These are phyloP conservation scores for Epinotia demarniana DNA, from an alignment of 2,888 invertebrate genomes.

Conservation along the genomic window DNA sequence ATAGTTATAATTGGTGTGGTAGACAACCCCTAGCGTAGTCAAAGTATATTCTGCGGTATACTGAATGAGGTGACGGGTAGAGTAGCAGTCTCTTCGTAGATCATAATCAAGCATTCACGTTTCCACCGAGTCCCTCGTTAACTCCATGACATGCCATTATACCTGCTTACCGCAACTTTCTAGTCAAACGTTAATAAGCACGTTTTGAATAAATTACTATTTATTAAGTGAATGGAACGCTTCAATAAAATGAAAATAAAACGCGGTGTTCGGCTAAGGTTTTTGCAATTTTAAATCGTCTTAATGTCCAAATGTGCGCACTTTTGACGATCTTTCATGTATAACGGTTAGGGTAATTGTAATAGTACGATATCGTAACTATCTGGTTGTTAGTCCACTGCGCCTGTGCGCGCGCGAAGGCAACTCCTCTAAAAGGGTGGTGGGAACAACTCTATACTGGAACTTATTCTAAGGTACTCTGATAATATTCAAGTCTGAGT, in stretches of 20 bases:
- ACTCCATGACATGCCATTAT: slow-evolving; percentile 15
- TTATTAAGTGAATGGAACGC: slow-evolving; percentile 39
- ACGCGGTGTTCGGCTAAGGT: slow-evolving; percentile 38
- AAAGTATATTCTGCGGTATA: slow-evolving; percentile 38
- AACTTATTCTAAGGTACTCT: slow-evolving; percentile 53
- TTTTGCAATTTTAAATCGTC: slow-evolving; percentile 42
- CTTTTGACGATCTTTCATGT: slow-evolving; percentile 40
- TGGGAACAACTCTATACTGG: slow-evolving; percentile 54
- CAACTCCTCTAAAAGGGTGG: slow-evolving; percentile 49
- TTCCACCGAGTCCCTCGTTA: slow-evolving; percentile 10
- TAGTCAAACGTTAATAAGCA: slow-evolving; percentile 37
- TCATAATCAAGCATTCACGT: not conserved
- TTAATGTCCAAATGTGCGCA: slow-evolving; percentile 47
- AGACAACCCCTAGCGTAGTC: slow-evolving; percentile 39
- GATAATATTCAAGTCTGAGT: slow-evolving; percentile 56
- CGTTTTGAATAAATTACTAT: slow-evolving; percentile 39
- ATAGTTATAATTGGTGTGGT: slow-evolving; percentile 36
- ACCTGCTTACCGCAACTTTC: slow-evolving; percentile 35
- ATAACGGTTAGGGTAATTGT: slow-evolving; percentile 16
- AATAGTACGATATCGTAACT: slow-evolving; percentile 9
- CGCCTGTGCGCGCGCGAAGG: slow-evolving; percentile 39
- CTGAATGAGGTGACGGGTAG: slow-evolving; percentile 18
- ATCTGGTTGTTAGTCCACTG: slow-evolving; percentile 27
- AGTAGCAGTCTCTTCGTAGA: slow-evolving; percentile 9
- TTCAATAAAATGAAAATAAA: slow-evolving; percentile 26